Conservation (phyloP, 2,888 invertebrate species). For the Tipula lateralis region DNA sequence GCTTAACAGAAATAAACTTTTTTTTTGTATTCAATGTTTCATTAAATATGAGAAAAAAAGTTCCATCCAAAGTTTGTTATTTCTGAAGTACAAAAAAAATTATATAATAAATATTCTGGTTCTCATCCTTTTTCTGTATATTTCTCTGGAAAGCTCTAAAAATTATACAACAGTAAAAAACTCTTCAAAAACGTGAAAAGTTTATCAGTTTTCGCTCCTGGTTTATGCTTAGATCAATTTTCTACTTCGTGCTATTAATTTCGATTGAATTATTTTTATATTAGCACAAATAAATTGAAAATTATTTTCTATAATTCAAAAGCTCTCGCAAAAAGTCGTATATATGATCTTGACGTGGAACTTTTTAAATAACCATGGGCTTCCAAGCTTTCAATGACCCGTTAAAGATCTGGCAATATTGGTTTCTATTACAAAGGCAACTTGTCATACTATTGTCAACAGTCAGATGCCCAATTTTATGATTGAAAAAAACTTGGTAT, state of each 20-base stretch:
- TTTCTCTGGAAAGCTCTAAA: neutral
- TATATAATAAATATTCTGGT: neutral
- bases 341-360: too few species aligned
- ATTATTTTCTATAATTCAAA: neutral
- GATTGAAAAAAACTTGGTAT: too few species aligned
- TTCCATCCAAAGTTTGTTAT: neutral
- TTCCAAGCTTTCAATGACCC: too few species aligned
- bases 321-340: too few species aligned
- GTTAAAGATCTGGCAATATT: too few species aligned
- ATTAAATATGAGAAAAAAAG: neutral
- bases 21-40: neutral
- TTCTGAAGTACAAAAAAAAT: neutral
- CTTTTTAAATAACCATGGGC: too few species aligned
- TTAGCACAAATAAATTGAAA: neutral
- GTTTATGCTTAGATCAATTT: neutral
- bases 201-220: neutral
- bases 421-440: too few species aligned
- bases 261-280: neutral
- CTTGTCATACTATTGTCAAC: too few species aligned
- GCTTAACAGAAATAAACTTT: slow-evolving; percentile 19
- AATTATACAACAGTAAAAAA: neutral
- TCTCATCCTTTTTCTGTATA: neutral
- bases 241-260: neutral
- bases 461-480: too few species aligned
- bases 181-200: neutral